Evolutionary conservation across 64 coral and sea anemone species (phyloP).

Genomic region (Montipora sp.): DNA sequence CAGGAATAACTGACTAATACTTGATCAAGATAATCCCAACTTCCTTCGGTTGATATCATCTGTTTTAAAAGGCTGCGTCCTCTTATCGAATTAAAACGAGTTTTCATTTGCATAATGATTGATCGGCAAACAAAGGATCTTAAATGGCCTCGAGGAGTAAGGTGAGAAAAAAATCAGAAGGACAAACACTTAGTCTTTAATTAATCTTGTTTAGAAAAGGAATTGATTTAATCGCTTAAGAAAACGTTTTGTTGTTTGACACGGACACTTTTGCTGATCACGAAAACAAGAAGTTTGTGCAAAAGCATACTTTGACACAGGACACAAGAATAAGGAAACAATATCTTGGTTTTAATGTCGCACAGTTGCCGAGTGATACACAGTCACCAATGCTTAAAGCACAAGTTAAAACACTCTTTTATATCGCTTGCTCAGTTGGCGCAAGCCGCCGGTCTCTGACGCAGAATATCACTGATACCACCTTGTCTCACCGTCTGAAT

Average conservation of each 20-base stretch:
- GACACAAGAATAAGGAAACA: neutral
- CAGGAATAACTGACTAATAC: neutral
- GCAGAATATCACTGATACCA: too few relatives aligned
- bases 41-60: too few relatives aligned
- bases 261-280: neutral
- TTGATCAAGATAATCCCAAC: neutral
- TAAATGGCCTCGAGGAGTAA: neutral
- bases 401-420: too few relatives aligned
- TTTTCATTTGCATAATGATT: conserved; percentile 19
- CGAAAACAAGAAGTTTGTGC: too few relatives aligned
- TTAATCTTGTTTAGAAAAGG: neutral
- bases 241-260: neutral
- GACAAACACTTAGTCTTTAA: neutral
- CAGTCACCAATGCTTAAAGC: neutral
- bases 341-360: neutral
- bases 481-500: too few relatives aligned
- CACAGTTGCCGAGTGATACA: neutral
- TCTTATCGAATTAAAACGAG: neutral
- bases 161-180: neutral
- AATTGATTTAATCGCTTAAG: neutral
- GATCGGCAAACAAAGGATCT: neutral
- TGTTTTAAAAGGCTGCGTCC: neutral
- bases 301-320: neutral
- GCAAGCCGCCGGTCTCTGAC: too few relatives aligned
- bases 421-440: too few relatives aligned